Conservation (phyloP, 53 echinoderm and acorn worm genomes). For the Holothuria scabra region DNA sequence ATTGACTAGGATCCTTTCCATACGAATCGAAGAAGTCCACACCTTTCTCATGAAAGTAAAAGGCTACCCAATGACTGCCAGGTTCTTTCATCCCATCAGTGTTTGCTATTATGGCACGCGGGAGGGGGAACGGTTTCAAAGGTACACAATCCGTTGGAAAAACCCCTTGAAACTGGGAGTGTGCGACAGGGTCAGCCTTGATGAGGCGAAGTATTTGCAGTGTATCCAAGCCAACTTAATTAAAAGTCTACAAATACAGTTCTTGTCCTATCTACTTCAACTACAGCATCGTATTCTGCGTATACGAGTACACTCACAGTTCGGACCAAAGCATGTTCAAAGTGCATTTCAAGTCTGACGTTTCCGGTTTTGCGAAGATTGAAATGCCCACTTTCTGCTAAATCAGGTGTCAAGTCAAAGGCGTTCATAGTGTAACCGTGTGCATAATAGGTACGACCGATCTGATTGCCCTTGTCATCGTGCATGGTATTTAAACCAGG, state of each 20-base stretch:
- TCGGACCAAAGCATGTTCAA: no score
- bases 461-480: no score
- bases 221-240: not conserved
- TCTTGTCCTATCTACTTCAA: constrained; percentile 54
- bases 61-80: constrained; percentile 47
- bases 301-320: not conserved
- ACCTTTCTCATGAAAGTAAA: constrained; percentile 23
- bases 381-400: not conserved
- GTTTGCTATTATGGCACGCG: constrained; percentile 49
- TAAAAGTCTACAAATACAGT: constrained; percentile 62
- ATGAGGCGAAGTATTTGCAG: not conserved
- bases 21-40: constrained; percentile 56
- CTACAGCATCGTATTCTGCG: constrained; percentile 63
- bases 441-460: no score
- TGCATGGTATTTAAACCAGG: constrained; percentile 54
- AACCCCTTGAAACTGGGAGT: constrained; percentile 13
- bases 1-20: constrained; percentile 49
- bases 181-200: constrained; percentile 6
- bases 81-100: constrained; percentile 59
- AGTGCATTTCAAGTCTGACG: no score
- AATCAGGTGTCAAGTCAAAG: not conserved
- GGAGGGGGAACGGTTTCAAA: not conserved
- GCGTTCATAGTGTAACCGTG: no score
- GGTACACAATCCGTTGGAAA: constrained; percentile 55
- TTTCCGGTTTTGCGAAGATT: not conserved